Evolutionary conservation across 2,113 vertebrate species (phyloP), one percentile per base, ranked within the genome.

Genomic region (Mugil cephalus): DNA sequence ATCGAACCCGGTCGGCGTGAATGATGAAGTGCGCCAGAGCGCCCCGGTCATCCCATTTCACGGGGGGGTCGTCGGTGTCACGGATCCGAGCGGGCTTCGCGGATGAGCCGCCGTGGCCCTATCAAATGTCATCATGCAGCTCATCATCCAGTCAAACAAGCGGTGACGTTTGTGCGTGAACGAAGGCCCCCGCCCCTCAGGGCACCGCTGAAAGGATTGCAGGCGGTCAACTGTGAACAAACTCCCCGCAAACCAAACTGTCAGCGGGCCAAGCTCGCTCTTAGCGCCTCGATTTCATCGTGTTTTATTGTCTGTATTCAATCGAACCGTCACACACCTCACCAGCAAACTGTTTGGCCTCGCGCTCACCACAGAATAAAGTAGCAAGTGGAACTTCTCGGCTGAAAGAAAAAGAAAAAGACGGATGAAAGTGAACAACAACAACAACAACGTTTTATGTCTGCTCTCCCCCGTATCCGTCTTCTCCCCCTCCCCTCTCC

Each of bases 371-470:
- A 15, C 8, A 17, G n/a, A 50, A 47, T 43, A 58, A 60, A 40
- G 15, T 7, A 65, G 43, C 24, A 65, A 60, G 68, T 70, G 2
- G 58, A 77, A 82, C 46, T 73, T 84, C 30, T 66, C 68, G 70
- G 69, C 64, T 43, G 38, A 73, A 30, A 30, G 24, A 30, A 30
- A 30, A 30, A 30, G 5, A 30, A 69, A 79, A 80, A 74, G 50
- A 30, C 63, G 69, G 74, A 79, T 77, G 63, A 82, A 83, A 81
- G 67, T 64, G 84, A 87, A 80, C 43, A 80, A 10, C 45, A 69
- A 65, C 21, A n/a, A 60, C 19, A 56, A 61, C 60, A 80, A 14
- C 36, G 66, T 58, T 71, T 69, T 17, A 59, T 69, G 72, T 66
- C 46, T 74, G 48, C 55, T 17, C 38, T 14, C 64, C 4, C 45